phyloP scores from a whole-genome alignment of 2,113 vertebrate species.

The Emydocephalus ijimae region DNA sequence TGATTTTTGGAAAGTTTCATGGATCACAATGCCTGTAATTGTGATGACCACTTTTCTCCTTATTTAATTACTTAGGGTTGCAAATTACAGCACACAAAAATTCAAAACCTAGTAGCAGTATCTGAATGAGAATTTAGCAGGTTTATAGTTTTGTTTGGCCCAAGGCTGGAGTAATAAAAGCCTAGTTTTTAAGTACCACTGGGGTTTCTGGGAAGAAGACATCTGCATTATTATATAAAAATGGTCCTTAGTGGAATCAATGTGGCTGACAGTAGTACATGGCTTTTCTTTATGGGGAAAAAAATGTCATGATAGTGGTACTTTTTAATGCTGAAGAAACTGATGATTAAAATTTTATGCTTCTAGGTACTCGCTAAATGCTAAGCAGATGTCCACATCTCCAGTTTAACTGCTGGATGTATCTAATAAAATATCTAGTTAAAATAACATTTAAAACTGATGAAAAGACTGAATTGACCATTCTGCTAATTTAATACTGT shows the following conservation, averaged over 20 bases:
- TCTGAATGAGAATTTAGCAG: conserved; percentile 69
- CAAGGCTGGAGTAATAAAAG: conserved; percentile 78
- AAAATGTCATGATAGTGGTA: conserved; percentile 72
- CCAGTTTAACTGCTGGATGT: conserved; percentile 60
- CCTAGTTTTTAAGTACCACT: conserved; percentile 73
- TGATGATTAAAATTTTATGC: conserved; percentile 75
- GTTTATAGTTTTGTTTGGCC: conserved; percentile 76
- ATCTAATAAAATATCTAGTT: conserved; percentile 62
- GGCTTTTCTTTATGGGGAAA: conserved; percentile 74
- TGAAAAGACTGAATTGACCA: conserved; percentile 60
- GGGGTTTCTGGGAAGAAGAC: conserved; percentile 78
- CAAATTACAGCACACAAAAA: conserved; percentile 68
- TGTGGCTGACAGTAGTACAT: conserved; percentile 74
- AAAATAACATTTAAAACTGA: conserved; percentile 59
- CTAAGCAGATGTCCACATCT: conserved; percentile 70
- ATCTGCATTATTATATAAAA: conserved; percentile 83
- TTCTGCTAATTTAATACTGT: conserved; percentile 51
- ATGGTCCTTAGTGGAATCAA: conserved; percentile 78
- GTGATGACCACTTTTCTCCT: conserved; percentile 64
- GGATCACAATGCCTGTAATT: conserved; percentile 57
- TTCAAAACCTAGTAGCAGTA: conserved; percentile 58
- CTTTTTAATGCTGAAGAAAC: conserved; percentile 76
- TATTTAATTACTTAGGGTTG: conserved; percentile 66
- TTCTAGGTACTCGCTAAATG: conserved; percentile 71
- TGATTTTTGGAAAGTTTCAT: conserved; percentile 60